A percentile compares a stretch with the other conserved stretches of the same genome.
These are phyloP conservation scores for Enoplosus armatus DNA, from an alignment of 2,797 vertebrate genomes.

Conservation along the genomic window DNA sequence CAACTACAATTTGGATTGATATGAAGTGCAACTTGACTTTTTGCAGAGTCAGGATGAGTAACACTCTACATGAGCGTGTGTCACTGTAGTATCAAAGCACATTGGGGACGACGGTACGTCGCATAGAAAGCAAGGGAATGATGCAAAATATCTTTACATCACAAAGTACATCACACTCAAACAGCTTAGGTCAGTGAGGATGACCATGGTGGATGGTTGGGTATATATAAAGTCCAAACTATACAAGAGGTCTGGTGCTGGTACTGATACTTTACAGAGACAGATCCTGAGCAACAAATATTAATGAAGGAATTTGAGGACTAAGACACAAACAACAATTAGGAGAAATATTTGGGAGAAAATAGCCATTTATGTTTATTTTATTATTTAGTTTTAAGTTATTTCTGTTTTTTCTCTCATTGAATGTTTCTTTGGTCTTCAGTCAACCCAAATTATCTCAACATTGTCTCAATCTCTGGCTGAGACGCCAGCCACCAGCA, in stretches of 20 bases:
- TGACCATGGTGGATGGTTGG: background rate
- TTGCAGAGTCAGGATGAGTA: conserved; percentile 42
- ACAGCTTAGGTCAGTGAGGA: background rate
- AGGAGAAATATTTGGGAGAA: background rate
- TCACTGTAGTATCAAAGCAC: background rate
- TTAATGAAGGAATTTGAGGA: background rate
- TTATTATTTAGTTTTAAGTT: too few species aligned
- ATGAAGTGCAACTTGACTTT: conserved; percentile 55
- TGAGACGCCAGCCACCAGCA: background rate
- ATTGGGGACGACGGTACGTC: conserved; percentile 8
- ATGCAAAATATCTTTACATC: background rate
- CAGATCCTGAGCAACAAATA: background rate
- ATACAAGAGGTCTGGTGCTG: background rate
- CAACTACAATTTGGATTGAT: conserved; percentile 26
- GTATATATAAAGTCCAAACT: too few species aligned
- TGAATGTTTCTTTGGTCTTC: background rate
- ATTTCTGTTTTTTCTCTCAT: background rate
- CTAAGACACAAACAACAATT: background rate
- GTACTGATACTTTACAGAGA: background rate
- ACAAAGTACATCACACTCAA: background rate
- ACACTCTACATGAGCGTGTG: conserved; percentile 1
- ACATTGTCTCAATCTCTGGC: background rate
- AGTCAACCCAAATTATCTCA: background rate
- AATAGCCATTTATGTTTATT: too few species aligned
- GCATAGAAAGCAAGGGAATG: background rate